Percentiles rank a stretch among this genome's conserved stretches.
These are phyloP conservation scores for Geotrupes spiniger DNA, from an alignment of 2,888 invertebrate species.

Conservation along the genomic window DNA sequence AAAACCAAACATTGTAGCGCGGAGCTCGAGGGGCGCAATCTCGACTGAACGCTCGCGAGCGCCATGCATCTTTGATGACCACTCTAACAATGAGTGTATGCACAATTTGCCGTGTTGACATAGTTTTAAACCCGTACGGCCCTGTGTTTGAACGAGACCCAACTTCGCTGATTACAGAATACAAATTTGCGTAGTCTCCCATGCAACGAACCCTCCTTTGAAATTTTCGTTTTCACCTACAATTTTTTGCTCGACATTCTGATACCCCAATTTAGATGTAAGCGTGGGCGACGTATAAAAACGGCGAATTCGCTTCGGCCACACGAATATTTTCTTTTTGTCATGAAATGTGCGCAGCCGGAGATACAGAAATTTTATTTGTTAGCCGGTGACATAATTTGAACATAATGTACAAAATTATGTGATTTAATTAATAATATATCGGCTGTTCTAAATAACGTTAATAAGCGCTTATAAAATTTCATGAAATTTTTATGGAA, in stretches of 20 bases:
- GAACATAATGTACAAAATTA: too few species aligned
- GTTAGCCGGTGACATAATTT: too few species aligned
- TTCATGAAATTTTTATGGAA: too few species aligned
- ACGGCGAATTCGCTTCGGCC: too few species aligned
- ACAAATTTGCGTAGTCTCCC: conserved; percentile 24
- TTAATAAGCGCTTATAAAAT: too few species aligned
- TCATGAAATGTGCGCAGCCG: background rate
- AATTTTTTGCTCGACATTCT: too few species aligned
- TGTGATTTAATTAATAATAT: too few species aligned
- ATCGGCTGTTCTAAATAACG: too few species aligned
- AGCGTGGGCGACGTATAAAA: too few species aligned
- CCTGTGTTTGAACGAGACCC: conserved; percentile 23
- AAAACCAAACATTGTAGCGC: conserved; percentile 46
- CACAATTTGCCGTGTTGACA: conserved; percentile 53
- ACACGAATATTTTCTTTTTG: too few species aligned
- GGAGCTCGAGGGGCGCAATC: conserved; percentile 27
- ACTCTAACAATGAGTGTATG: conserved; percentile 49
- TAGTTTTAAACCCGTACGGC: conserved; percentile 46
- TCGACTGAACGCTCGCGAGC: conserved; percentile 29
- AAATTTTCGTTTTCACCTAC: conserved; percentile 19
- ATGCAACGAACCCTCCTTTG: conserved; percentile 16
- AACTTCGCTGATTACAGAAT: conserved; percentile 24
- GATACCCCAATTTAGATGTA: too few species aligned
- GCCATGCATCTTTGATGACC: conserved; percentile 49
- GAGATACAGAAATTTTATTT: too few species aligned